Percentiles rank a stretch among this genome's conserved stretches.
Conservation (phyloP, 2,113 vertebrate genomes). For the Centropristis striata region DNA sequence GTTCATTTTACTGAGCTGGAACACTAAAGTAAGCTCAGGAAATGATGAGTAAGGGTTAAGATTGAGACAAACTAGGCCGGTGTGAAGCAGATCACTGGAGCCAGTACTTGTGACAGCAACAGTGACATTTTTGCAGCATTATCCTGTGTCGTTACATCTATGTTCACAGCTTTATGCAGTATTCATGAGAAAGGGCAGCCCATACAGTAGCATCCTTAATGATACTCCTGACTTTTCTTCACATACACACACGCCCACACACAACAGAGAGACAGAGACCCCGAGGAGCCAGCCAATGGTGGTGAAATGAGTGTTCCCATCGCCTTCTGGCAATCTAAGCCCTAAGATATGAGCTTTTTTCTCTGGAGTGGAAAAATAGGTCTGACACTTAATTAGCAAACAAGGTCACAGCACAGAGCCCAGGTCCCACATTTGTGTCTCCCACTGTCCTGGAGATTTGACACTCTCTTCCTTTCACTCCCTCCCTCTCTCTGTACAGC, state of each 20-base stretch:
- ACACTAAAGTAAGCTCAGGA: not conserved
- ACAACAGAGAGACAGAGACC: constrained; percentile 18
- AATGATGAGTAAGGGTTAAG: not conserved
- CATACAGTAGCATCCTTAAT: constrained; percentile 22
- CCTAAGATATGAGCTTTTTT: constrained; percentile 44
- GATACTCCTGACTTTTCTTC: constrained; percentile 29
- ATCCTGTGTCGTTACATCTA: constrained; percentile 10
- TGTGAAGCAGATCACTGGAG: constrained; percentile 18
- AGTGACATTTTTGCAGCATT: constrained; percentile 20
- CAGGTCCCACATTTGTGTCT: constrained; percentile 55
- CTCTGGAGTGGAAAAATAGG: constrained; percentile 72
- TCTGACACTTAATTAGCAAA: constrained; percentile 79
- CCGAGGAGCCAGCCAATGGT: constrained; percentile 3
- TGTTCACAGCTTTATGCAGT: constrained; percentile 33
- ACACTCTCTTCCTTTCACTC: constrained; percentile 11
- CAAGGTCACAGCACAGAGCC: constrained; percentile 67
- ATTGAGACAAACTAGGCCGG: not conserved
- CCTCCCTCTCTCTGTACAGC: not conserved
- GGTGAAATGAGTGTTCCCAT: constrained; percentile 23
- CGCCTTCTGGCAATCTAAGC: constrained; percentile 55
- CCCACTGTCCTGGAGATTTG: constrained; percentile 31
- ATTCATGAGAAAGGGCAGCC: constrained; percentile 35
- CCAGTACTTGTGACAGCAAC: not conserved
- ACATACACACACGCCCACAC: constrained; percentile 8
- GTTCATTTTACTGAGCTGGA: too few relatives aligned